Conservation (phyloP, 2,113 vertebrate species). For the Carollia perspicillata region DNA sequence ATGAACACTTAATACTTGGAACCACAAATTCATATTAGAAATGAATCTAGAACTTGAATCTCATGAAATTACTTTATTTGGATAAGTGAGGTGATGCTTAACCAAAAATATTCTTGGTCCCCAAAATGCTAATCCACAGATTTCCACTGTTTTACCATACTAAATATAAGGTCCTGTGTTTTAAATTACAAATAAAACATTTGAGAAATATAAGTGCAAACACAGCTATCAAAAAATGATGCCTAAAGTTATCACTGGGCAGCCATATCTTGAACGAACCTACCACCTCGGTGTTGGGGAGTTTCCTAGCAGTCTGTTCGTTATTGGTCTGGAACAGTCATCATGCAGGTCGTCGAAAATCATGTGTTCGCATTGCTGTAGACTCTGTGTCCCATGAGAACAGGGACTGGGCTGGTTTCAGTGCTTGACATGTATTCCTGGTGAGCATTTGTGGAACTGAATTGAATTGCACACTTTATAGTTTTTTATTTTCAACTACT, state of each 20-base stretch:
- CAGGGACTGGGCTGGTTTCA: neutral
- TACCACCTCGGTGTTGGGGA: neutral
- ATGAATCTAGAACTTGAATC: neutral
- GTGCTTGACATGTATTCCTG: neutral
- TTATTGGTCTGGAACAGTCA: neutral
- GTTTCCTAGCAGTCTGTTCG: neutral
- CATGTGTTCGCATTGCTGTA: neutral
- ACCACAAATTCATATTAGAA: neutral
- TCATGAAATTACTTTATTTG: neutral
- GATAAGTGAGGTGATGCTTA: neutral
- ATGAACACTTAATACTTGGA: neutral
- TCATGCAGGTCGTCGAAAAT: neutral
- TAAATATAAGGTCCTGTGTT: neutral
- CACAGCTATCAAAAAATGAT: neutral
- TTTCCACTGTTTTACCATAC: neutral
- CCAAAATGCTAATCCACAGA: neutral
- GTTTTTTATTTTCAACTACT: slow-evolving; percentile 11
- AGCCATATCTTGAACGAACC: neutral
- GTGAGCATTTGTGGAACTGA: neutral
- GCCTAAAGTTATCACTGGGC: neutral
- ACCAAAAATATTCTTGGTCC: neutral
- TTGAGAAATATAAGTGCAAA: neutral
- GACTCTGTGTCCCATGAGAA: neutral
- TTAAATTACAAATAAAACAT: neutral
- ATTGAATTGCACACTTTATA: slow-evolving; percentile 28